A percentile compares a stretch with the other conserved stretches of the same genome.
Evolutionary conservation across 2,888 invertebrate species (phyloP).

Genomic region (Phymatocera aterrima): DNA sequence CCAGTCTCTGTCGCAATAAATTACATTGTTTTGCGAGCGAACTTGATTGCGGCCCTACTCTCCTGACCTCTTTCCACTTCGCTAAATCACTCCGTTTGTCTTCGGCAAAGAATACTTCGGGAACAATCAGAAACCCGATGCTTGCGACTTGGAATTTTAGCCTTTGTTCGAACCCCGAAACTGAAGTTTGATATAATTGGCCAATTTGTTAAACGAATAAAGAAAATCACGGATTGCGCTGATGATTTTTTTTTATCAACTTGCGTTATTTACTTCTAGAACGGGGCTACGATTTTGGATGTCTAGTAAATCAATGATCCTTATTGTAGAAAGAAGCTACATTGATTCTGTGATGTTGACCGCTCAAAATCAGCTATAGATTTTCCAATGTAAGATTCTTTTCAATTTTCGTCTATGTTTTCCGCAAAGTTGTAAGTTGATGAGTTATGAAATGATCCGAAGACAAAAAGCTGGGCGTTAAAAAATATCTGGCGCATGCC

Average conservation of each 20-base stretch:
- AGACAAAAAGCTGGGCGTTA: neutral
- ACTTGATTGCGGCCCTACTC: constrained; percentile 44
- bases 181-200: neutral
- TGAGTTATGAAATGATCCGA: neutral
- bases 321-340: too few relatives aligned
- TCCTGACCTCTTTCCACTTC: constrained; percentile 41
- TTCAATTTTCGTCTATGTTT: too few relatives aligned
- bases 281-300: too few relatives aligned
- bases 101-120: constrained; percentile 20
- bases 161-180: neutral
- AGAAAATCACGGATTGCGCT: neutral
- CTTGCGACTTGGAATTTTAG: constrained; percentile 6
- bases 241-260: neutral
- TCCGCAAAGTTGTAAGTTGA: too few relatives aligned
- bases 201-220: neutral
- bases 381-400: too few relatives aligned
- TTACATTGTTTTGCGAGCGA: constrained; percentile 32
- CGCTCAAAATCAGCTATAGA: too few relatives aligned
- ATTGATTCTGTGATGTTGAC: too few relatives aligned
- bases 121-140: neutral
- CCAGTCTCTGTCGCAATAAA: constrained; percentile 16
- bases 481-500: neutral
- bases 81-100: constrained; percentile 37
- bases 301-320: too few relatives aligned
- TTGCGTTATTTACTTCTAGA: too few relatives aligned